phyloP scores from a whole-genome alignment of 1,140 invertebrate species.

The Trachymyrmex cornetzi region DNA sequence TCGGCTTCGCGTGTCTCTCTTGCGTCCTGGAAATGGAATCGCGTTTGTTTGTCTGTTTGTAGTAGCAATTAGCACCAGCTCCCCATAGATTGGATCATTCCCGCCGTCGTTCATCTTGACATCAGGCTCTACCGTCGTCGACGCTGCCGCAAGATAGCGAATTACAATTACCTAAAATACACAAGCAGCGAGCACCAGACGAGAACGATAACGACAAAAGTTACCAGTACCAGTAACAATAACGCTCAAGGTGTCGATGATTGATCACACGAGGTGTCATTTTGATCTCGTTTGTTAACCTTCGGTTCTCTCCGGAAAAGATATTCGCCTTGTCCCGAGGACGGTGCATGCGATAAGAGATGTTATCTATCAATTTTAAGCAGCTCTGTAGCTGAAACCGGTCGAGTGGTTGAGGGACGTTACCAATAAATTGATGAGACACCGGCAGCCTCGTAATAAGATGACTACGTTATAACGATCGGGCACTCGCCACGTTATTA shows the following conservation, averaged over 20 bases:
- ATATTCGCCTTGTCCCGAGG: slow-evolving; percentile 35
- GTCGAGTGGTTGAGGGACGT: slow-evolving; percentile 76
- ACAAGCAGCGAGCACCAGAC: slow-evolving; percentile 50
- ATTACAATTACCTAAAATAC: slow-evolving; percentile 78
- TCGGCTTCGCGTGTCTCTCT: slow-evolving; percentile 49
- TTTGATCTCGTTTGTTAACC: slow-evolving; percentile 24
- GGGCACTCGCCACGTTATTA: slow-evolving; percentile 77
- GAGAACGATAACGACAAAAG: slow-evolving; percentile 59
- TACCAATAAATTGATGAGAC: slow-evolving; percentile 80
- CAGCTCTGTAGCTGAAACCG: slow-evolving; percentile 77
- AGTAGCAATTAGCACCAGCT: slow-evolving; percentile 75
- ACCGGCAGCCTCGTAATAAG: slow-evolving; percentile 75
- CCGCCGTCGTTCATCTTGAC: slow-evolving; percentile 69
- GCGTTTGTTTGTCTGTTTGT: slow-evolving; percentile 79
- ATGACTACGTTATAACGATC: slow-evolving; percentile 77
- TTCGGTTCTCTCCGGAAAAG: slow-evolving; percentile 37
- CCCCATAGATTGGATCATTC: slow-evolving; percentile 75
- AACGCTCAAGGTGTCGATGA: background rate
- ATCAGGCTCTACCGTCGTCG: slow-evolving; percentile 56
- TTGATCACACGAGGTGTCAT: background rate
- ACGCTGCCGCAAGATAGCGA: slow-evolving; percentile 72
- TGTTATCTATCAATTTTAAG: slow-evolving; percentile 78
- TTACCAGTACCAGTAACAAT: background rate
- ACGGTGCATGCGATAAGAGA: slow-evolving; percentile 51
- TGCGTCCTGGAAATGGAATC: slow-evolving; percentile 69